These are phyloP conservation scores for Gonioctena quinquepunctata DNA, from an alignment of 1,140 invertebrate genomes.

Conservation along the genomic window DNA sequence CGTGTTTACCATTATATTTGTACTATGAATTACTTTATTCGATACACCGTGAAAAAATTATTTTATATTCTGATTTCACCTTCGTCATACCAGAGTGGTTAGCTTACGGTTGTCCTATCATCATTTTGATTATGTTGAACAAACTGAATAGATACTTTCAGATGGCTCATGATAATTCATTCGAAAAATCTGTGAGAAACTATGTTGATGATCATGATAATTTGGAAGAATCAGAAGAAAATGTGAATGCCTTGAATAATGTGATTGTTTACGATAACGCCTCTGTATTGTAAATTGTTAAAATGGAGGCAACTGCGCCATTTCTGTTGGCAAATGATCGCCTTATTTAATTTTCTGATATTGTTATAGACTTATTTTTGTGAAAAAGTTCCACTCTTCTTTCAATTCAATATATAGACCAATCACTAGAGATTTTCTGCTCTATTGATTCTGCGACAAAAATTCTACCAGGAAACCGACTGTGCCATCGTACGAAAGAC, in stretches of 20 bases:
- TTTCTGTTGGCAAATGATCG: too few species aligned
- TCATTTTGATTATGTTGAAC: neutral
- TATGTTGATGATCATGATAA: constrained; percentile 3
- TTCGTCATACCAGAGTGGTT: constrained; percentile 6
- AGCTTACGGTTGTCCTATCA: neutral
- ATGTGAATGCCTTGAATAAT: neutral
- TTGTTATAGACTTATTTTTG: too few species aligned
- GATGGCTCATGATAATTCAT: constrained; percentile 11
- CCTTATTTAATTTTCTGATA: too few species aligned
- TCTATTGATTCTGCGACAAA: too few species aligned
- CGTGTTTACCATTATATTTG: neutral
- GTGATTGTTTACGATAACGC: too few species aligned
- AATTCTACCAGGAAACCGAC: too few species aligned
- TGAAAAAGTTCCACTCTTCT: too few species aligned
- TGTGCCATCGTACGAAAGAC: too few species aligned
- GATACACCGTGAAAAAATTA: neutral
- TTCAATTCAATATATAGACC: too few species aligned
- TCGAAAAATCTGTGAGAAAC: neutral
- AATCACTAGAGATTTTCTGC: too few species aligned
- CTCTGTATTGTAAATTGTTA: too few species aligned
- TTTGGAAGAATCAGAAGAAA: constrained; percentile 12
- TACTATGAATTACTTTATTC: neutral
- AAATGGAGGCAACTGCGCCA: too few species aligned
- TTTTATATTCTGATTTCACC: neutral
- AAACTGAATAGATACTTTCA: constrained; percentile 20